These are phyloP conservation scores for Zaprionus camerounensis DNA, from an alignment of 1,140 invertebrate genomes.

Conservation along the genomic window DNA sequence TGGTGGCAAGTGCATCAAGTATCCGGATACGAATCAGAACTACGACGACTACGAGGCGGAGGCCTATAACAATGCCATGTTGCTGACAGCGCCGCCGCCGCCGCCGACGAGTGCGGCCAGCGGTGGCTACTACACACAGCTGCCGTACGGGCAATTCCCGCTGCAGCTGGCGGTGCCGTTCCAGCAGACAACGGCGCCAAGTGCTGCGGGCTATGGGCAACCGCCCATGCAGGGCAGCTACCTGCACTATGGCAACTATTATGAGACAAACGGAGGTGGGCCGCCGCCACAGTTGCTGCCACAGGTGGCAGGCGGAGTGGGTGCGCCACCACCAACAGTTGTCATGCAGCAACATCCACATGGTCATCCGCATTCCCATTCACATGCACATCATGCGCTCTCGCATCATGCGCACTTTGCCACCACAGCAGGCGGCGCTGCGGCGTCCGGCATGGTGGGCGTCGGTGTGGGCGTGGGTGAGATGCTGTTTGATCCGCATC, in stretches of 20 bases:
- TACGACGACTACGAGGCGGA: constrained; percentile 86
- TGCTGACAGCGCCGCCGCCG: constrained; percentile 48
- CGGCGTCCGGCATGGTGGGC: constrained; percentile 48
- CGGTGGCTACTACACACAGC: constrained; percentile 73
- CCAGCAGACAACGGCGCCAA: constrained; percentile 55
- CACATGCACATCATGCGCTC: constrained; percentile 35
- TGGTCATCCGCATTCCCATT: constrained; percentile 24
- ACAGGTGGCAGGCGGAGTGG: constrained; percentile 15
- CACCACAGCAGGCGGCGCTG: not conserved
- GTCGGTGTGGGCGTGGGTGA: constrained; percentile 56
- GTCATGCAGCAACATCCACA: constrained; percentile 43
- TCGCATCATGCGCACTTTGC: constrained; percentile 52
- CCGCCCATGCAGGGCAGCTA: constrained; percentile 65
- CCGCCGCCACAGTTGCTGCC: constrained; percentile 33
- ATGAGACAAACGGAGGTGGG: constrained; percentile 45
- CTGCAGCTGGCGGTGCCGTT: constrained; percentile 76
- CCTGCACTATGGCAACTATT: constrained; percentile 76
- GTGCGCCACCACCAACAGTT: constrained; percentile 26
- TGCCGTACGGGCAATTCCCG: constrained; percentile 67
- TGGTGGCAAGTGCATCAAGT: constrained; percentile 88
- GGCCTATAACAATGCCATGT: constrained; percentile 85
- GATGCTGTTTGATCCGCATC: constrained; percentile 82
- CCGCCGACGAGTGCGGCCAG: constrained; percentile 27
- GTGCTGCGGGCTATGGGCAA: constrained; percentile 50
- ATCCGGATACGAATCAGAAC: constrained; percentile 85